Conservation (phyloP, 2,888 invertebrate species). For the Drosophila colorata region DNA sequence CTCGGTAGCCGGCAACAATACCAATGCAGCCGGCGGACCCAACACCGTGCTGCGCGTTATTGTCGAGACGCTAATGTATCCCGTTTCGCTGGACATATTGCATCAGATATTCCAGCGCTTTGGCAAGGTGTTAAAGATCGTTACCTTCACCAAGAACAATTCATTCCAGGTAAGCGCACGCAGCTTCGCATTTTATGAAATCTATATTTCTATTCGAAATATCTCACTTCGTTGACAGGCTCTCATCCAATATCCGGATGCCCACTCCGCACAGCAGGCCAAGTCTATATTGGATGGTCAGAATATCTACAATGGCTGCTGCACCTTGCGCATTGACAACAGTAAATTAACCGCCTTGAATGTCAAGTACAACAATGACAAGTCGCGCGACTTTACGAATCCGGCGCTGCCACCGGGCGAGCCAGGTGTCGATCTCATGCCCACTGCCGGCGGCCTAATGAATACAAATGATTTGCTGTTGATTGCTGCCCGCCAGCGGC, state of each 20-base stretch:
- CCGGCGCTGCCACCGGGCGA: constrained; percentile 98
- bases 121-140: constrained; percentile 99
- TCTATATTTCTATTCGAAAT: neutral
- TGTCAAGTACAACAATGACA: constrained; percentile 99
- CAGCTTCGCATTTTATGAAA: constrained; percentile 1
- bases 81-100: constrained; percentile 98
- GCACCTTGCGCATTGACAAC: constrained; percentile 99
- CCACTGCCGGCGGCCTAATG: constrained; percentile 86
- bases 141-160: constrained; percentile 99
- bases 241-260: constrained; percentile 99
- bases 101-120: constrained; percentile 99
- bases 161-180: constrained; percentile 85
- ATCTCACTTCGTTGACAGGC: constrained; percentile 87
- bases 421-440: constrained; percentile 87
- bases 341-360: constrained; percentile 99
- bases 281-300: constrained; percentile 98
- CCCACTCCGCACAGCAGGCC: constrained; percentile 98
- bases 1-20: constrained; percentile 84
- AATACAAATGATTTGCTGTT: constrained; percentile 87
- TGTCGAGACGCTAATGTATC: constrained; percentile 99
- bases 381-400: constrained; percentile 99
- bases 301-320: constrained; percentile 99
- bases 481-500: constrained; percentile 85
- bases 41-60: constrained; percentile 99
- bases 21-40: constrained; percentile 89